A percentile compares a stretch with the other conserved stretches of the same genome.
Conservation (phyloP, 2,888 invertebrate species). For the Thumatha senex region DNA sequence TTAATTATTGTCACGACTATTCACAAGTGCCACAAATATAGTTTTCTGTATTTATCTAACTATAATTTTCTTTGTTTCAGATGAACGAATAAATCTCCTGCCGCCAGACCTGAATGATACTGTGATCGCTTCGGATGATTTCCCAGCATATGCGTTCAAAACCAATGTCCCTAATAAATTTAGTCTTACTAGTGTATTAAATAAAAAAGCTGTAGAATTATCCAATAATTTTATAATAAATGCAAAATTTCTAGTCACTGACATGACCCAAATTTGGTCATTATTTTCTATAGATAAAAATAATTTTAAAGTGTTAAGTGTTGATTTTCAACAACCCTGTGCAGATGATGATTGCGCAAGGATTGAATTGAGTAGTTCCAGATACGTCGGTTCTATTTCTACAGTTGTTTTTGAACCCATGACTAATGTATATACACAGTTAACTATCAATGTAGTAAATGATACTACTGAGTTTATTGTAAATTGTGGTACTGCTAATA, state of each 20-base stretch:
- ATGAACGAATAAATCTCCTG: not conserved
- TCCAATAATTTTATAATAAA: conserved; percentile 51
- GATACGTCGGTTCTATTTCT: conserved; percentile 1
- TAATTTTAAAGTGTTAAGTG: conserved; percentile 30
- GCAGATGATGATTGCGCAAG: conserved; percentile 15
- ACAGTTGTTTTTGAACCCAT: conserved; percentile 7
- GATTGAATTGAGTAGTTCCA: conserved; percentile 23
- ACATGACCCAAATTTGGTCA: conserved; percentile 32
- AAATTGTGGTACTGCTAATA: conserved; percentile 21
- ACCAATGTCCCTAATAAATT: not conserved
- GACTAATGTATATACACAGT: conserved; percentile 29
- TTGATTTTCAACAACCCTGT: conserved; percentile 38
- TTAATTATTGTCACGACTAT: no score
- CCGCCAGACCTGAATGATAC: not conserved
- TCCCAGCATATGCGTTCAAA: not conserved
- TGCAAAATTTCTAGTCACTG: conserved; percentile 45
- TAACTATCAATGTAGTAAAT: conserved; percentile 37
- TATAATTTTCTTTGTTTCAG: conserved; percentile 5
- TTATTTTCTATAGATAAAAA: conserved; percentile 54
- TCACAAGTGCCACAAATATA: no score
- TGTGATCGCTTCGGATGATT: not conserved
- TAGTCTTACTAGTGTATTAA: not conserved
- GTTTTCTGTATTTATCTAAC: no score
- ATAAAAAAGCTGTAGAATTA: conserved; percentile 20
- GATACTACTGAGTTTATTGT: conserved; percentile 26